phyloP scores from a whole-genome alignment of 2,888 invertebrate genomes.

The Zeuzera pyrina region DNA sequence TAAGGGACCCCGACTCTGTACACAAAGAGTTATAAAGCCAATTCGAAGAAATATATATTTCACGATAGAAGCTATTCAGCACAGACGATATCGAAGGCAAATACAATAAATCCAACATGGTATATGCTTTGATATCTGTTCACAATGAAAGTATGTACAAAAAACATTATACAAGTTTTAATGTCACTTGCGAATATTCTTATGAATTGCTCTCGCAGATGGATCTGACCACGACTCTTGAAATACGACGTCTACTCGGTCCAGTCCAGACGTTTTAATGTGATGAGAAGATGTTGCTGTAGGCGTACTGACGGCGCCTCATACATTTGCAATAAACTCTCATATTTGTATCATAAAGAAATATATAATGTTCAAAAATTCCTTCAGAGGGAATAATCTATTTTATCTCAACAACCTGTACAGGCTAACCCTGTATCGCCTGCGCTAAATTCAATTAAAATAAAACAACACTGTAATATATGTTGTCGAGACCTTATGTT shows the following conservation, averaged over 20 bases:
- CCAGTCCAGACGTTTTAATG: slow-evolving; percentile 38
- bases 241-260: slow-evolving; percentile 52
- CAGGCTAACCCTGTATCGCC: no score
- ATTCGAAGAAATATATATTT: slow-evolving; percentile 35
- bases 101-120: slow-evolving; percentile 50
- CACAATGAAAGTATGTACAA: slow-evolving; percentile 48
- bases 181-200: slow-evolving; percentile 51
- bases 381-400: no score
- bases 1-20: slow-evolving; percentile 1
- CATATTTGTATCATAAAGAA: slow-evolving; percentile 6
- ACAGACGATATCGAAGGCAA: slow-evolving; percentile 30
- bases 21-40: slow-evolving; percentile 6
- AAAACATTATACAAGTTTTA: slow-evolving; percentile 56
- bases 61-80: slow-evolving; percentile 33
- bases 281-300: slow-evolving; percentile 44
- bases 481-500: no score
- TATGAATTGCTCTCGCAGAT: slow-evolving; percentile 56
- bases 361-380: no score
- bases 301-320: slow-evolving; percentile 51
- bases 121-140: slow-evolving; percentile 46
- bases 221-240: slow-evolving; percentile 64
- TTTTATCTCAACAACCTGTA: no score
- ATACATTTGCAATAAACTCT: slow-evolving; percentile 34
- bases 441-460: no score
- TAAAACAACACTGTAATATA: no score